Conservation (phyloP, 35 echinoderm and acorn worm species). For the Stichopus chloronotus region DNA sequence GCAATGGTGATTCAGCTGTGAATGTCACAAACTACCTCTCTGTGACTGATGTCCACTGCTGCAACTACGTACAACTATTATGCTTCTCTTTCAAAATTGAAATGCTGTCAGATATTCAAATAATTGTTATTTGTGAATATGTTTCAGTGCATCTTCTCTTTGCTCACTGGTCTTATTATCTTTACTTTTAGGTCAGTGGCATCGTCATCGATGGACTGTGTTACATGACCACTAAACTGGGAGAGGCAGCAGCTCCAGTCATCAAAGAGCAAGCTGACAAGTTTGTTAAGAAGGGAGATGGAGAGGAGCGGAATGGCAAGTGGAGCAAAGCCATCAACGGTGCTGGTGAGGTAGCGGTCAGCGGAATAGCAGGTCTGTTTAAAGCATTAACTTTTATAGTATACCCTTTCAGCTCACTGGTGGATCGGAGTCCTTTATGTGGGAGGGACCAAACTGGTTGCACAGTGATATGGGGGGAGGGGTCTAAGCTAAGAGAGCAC, state of each 20-base stretch:
- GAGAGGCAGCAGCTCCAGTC: slow-evolving; percentile 74
- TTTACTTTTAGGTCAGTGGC: slow-evolving; percentile 69
- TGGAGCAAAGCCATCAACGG: slow-evolving; percentile 70
- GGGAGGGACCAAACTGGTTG: too few species aligned
- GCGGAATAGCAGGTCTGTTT: slow-evolving; percentile 69
- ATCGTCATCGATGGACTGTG: slow-evolving; percentile 84
- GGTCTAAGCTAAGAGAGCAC: background rate
- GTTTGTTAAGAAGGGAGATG: slow-evolving; percentile 66
- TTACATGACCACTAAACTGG: slow-evolving; percentile 82
- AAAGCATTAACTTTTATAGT: background rate
- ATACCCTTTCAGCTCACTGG: too few species aligned
- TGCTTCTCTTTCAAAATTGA: too few species aligned
- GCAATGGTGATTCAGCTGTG: too few species aligned
- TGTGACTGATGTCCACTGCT: too few species aligned
- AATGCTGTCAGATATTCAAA: background rate
- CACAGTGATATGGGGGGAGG: too few species aligned
- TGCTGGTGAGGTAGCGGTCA: slow-evolving; percentile 69
- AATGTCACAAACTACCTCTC: too few species aligned
- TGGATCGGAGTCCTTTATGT: too few species aligned
- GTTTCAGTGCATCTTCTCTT: background rate
- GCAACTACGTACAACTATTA: too few species aligned
- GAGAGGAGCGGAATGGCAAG: slow-evolving; percentile 63
- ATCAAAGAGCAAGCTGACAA: slow-evolving; percentile 85
- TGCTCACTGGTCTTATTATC: background rate
- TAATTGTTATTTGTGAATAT: background rate